Conservation (phyloP, 2,113 vertebrate species). For the Machaerirhynchus nigripectus region DNA sequence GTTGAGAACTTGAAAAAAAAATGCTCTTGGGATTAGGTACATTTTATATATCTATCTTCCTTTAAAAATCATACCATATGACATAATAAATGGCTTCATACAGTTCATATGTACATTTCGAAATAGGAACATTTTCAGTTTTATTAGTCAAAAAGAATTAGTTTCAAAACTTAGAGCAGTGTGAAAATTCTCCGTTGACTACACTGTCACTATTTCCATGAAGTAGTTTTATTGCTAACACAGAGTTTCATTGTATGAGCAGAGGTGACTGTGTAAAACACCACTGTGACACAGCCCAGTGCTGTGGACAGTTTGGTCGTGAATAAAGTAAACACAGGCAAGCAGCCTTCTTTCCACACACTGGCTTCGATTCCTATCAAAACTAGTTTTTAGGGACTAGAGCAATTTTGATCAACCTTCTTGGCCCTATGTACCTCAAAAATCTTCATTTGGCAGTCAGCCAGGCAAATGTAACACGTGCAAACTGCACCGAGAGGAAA, state of each 20-base stretch:
- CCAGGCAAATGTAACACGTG: fast-evolving
- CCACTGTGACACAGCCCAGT: background rate
- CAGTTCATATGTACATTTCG: background rate
- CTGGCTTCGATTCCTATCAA: background rate
- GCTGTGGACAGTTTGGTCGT: background rate
- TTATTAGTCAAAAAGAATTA: conserved; percentile 30
- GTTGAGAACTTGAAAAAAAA: background rate
- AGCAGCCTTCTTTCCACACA: background rate
- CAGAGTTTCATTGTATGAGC: background rate
- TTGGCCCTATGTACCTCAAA: background rate
- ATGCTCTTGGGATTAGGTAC: background rate
- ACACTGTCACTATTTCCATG: background rate
- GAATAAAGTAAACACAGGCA: background rate
- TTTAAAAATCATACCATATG: background rate
- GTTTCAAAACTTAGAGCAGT: background rate
- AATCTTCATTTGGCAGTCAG: background rate
- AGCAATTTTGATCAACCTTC: background rate
- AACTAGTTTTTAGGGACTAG: background rate
- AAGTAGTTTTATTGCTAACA: background rate
- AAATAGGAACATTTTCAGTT: background rate
- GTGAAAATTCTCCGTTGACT: background rate
- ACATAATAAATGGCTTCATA: background rate
- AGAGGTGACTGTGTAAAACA: background rate
- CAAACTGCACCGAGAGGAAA: background rate
- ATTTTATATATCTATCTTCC: background rate